Base-by-base conservation (phyloP, 2,888 invertebrate species). In the Lordiphosa andalusiaca region DNA sequence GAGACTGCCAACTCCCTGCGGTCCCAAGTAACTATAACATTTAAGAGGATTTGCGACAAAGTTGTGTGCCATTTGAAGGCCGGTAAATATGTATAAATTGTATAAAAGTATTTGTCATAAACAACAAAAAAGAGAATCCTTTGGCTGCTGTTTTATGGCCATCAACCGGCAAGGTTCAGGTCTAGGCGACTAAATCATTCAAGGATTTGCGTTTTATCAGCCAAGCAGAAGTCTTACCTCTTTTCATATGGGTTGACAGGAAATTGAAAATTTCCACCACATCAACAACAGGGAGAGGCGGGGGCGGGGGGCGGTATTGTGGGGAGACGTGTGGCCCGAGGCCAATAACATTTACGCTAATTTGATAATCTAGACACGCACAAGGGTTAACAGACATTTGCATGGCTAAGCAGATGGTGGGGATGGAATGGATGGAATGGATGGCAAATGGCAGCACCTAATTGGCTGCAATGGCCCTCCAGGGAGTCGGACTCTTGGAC, bases 381-480 rank as follows among this genome's bases (percentile, higher is more conserved):
- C 84, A 82, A 67, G 63, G 68, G 58, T 65, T 59, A 50, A 46
- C 55, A 55, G 53, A 52, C 84, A 88, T 88, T 88, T 87, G 86
- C 87, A 89, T 88, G 77, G 84, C 76, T 72, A 80, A 80, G 77
- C 81, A 80, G 71, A 39, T 37, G 12, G 16, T 16, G 16, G 16
- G 1, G 1, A 2, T 16, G 53, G n/a, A n/a, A n/a, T n/a, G n/a
- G n/a, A n/a, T n/a, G n/a, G n/a, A n/a, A n/a, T 13, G 6, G 25
- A 25, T 25, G 25, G 16, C 21, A 30, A 64, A 69, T 76, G 63
- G 69, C 67, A 16, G 77, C 87, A 86, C 88, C 88, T 88, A 88
- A 88, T 88, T 88, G 88, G 88, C 88, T 89, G 83, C 87, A 86
- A 89, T 87, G 86, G 88, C 73, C 85, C 88, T 88, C 88, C 81